Base-by-base conservation (phyloP, 53 echinoderm and acorn worm species). In the Antedon mediterranea region DNA sequence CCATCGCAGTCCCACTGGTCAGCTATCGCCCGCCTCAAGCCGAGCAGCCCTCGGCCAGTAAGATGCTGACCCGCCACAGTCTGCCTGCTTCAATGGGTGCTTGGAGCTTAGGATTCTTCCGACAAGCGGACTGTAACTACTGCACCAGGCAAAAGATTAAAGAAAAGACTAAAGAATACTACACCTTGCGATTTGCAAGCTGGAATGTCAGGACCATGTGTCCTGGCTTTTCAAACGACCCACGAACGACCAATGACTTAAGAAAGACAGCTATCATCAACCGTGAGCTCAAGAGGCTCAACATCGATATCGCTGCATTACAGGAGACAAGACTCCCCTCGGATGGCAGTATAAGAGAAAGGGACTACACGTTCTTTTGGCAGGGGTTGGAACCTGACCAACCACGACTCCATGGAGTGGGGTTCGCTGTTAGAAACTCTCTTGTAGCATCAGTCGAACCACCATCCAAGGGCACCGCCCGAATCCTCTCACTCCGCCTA, bases 201-300 rank as follows among this genome's bases (percentile, higher is more conserved):
- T n/a, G n/a, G n/a, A n/a, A n/a, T n/a, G n/a, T n/a, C n/a, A n/a
- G n/a, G n/a, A n/a, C n/a, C n/a, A n/a, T n/a, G n/a, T n/a, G n/a
- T n/a, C n/a, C n/a, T 83, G 15, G 83, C 83, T 83, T 32, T 34
- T 31, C 78, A 33, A n/a, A n/a, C n/a, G n/a, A n/a, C n/a, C n/a
- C n/a, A n/a, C n/a, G n/a, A n/a, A n/a, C n/a, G n/a, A n/a, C n/a
- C n/a, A n/a, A n/a, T n/a, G n/a, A n/a, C n/a, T n/a, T n/a, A n/a
- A n/a, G n/a, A n/a, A n/a, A n/a, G n/a, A n/a, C n/a, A n/a, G n/a
- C n/a, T n/a, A n/a, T n/a, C n/a, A n/a, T n/a, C n/a, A n/a, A n/a
- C n/a, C n/a, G n/a, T n/a, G n/a, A n/a, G n/a, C n/a, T n/a, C n/a
- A n/a, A n/a, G n/a, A n/a, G n/a, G n/a, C n/a, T n/a, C n/a, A n/a